Base-by-base conservation (phyloP, 2,888 invertebrate species). In the Pegoplata infirma region DNA sequence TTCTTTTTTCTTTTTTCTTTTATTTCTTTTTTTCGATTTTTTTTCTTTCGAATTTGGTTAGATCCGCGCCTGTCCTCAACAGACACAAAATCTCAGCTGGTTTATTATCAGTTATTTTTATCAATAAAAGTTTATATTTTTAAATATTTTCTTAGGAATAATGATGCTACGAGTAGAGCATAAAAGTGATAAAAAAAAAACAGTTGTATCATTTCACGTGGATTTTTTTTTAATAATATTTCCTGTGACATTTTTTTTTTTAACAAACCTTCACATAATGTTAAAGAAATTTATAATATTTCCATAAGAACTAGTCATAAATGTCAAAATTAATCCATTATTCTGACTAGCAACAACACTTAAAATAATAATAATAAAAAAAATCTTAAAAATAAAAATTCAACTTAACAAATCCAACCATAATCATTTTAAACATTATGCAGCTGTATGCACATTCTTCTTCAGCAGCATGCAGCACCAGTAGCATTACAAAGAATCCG, bases 301-400 rank as follows among this genome's bases (percentile, higher is more conserved):
- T 76, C 68, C 71, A 58, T 23, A 76, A 72, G 66, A 56, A 73
- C 74, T 46, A 72, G 73, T 77, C 76, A 80, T 81, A 79, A 81
- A 80, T 76, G 81, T 80, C 80, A 81, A 77, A 80, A 81, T 76
- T 80, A 80, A 76, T 80, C 72, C 76, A 63, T 68, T 76, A 69
- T 72, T 72, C 61, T 46, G 23, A 66, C 53, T 68, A 36, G 53
- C 36, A 68, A 67, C 61, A 64, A n/a, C n/a, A n/a, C n/a, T 25
- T 53, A 44, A 32, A 19, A 47, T 55, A 58, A 51, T 28, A 49
- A 32, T 61, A 61, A 44, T 32, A 67, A 72, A 2, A 67, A 51
- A 25, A 63, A 51, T 67, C 40, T 64, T 64, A 5, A 12, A 12
- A n/a, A 40, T 40, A n/a, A 12, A 40, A 40, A n/a, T 74, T 67